A percentile compares a stretch with the other conserved stretches of the same genome.
phyloP scores from a whole-genome alignment of 2,888 invertebrate species.

The Caenorhabditis sp. region DNA sequence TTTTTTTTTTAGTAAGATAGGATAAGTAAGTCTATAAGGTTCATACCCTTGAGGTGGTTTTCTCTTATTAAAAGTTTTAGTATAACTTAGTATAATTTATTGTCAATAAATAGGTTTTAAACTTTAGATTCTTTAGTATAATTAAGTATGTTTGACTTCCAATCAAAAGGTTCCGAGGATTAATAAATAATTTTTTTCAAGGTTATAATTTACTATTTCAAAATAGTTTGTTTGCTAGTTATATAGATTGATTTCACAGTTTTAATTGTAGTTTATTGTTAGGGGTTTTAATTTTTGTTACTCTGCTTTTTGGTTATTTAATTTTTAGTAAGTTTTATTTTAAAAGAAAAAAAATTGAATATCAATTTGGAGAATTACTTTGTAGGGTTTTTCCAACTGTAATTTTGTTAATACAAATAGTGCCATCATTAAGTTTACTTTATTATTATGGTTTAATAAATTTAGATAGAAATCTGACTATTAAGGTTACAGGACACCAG shows the following conservation, averaged over 20 bases:
- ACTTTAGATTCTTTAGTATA: conserved; percentile 59
- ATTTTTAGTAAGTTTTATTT: conserved; percentile 48
- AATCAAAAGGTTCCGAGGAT: conserved; percentile 54
- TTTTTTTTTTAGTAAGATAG: conserved; percentile 51
- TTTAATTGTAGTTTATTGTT: conserved; percentile 59
- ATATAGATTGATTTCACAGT: conserved; percentile 57
- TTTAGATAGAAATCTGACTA: conserved; percentile 63
- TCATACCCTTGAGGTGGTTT: conserved; percentile 59
- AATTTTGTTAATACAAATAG: conserved; percentile 67
- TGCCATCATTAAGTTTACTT: conserved; percentile 60
- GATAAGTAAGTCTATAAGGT: conserved; percentile 58
- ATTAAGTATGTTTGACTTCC: conserved; percentile 58
- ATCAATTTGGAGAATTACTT: conserved; percentile 60
- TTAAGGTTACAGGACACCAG: conserved; percentile 71
- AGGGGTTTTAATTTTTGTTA: conserved; percentile 57
- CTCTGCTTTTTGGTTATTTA: conserved; percentile 51
- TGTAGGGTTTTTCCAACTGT: conserved; percentile 68
- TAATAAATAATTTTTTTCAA: conserved; percentile 58
- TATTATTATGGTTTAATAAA: conserved; percentile 69
- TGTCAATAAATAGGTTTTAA: conserved; percentile 55
- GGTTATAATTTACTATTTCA: conserved; percentile 58
- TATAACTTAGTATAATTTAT: conserved; percentile 60
- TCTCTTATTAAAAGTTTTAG: conserved; percentile 60
- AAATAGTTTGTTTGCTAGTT: conserved; percentile 52
- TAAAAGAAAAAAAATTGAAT: conserved; percentile 58